Percentiles rank a stretch among this genome's conserved stretches.
phyloP scores from a whole-genome alignment of 2,113 vertebrate species.

The Alouatta palliata region DNA sequence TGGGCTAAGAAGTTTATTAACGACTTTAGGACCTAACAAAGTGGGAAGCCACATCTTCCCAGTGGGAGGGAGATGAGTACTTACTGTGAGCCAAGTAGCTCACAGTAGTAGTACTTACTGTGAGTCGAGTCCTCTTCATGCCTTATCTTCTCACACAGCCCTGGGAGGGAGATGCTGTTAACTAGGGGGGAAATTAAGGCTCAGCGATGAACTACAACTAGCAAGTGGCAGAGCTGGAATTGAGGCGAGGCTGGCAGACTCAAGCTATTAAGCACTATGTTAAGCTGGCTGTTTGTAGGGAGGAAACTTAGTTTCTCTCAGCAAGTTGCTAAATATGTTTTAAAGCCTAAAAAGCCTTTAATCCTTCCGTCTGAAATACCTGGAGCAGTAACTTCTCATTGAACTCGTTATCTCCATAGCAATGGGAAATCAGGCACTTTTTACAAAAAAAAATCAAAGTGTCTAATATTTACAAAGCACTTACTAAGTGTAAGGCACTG shows the following conservation, averaged over 20 bases:
- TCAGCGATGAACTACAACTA: not conserved
- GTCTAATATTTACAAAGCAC: conserved; percentile 4
- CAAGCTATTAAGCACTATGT: not conserved
- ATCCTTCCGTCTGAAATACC: conserved; percentile 52
- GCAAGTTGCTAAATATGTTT: conserved; percentile 51
- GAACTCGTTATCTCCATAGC: not conserved
- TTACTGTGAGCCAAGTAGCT: not conserved
- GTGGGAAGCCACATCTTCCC: not conserved
- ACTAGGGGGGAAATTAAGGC: not conserved
- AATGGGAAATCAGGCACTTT: conserved; percentile 13
- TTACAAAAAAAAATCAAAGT: not conserved
- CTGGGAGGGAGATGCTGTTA: not conserved
- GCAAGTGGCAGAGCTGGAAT: not conserved
- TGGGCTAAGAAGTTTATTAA: not conserved
- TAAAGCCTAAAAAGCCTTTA: conserved; percentile 57
- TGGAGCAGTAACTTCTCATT: not conserved
- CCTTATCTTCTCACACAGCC: not conserved
- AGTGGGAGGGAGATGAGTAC: not conserved
- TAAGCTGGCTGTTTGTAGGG: conserved; percentile 7
- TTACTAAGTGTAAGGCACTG: not conserved
- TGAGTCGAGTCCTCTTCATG: not conserved
- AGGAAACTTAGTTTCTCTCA: conserved; percentile 35
- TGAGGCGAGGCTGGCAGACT: not conserved
- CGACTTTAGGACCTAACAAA: not conserved
- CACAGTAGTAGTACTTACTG: not conserved